These are phyloP conservation scores for Elephantulus edwardii DNA, from an alignment of 2,113 vertebrate species.

Conservation along the genomic window DNA sequence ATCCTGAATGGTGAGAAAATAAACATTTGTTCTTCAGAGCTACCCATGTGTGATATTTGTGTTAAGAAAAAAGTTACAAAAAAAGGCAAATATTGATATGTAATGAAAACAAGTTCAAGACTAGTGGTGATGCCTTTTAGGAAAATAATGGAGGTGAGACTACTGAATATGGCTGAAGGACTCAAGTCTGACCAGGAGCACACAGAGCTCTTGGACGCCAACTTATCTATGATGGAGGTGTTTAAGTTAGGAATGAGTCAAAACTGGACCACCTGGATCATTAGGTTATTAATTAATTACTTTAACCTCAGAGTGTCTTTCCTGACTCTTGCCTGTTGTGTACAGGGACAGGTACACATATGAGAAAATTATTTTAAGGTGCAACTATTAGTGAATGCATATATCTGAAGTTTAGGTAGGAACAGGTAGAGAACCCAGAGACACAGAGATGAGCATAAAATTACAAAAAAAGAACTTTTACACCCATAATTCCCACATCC, in stretches of 20 bases:
- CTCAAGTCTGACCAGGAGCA: background rate
- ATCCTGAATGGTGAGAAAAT: background rate
- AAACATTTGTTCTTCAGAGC: background rate
- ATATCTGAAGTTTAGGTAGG: background rate
- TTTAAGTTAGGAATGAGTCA: background rate
- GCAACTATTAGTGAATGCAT: background rate
- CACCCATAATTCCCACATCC: background rate
- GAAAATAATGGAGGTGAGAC: background rate
- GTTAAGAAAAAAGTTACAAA: no score
- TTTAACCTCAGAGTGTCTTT: background rate
- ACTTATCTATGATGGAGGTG: background rate
- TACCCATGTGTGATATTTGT: background rate
- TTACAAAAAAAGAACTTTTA: background rate
- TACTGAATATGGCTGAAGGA: background rate
- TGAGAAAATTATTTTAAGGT: background rate
- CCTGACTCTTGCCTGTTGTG: background rate
- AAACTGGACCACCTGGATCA: background rate
- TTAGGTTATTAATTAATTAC: background rate
- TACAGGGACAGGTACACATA: fast-evolving
- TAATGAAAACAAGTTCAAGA: background rate
- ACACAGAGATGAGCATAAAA: no score
- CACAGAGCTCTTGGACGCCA: background rate
- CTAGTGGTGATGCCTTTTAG: background rate
- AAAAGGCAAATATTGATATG: no score
- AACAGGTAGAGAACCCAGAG: background rate